Base-by-base conservation (phyloP, 2,888 invertebrate species). In the Stramonita haemastoma region DNA sequence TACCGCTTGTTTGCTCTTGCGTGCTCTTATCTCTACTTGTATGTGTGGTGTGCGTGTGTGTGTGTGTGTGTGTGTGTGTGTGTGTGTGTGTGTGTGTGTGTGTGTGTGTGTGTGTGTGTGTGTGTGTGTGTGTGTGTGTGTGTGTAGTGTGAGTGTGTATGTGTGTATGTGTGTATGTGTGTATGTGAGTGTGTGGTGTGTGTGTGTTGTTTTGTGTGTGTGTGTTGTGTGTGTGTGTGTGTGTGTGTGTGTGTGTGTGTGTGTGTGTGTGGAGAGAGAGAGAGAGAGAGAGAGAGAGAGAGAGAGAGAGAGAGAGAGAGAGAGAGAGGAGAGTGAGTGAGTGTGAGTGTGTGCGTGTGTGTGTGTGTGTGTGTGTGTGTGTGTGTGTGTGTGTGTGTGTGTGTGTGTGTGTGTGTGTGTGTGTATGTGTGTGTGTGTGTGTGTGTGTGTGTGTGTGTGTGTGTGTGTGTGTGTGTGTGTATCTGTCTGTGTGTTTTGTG, bases 291-390 rank as follows among this genome's bases (percentile, higher is more conserved):
- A 60, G 13, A 60, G 13, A 60, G 60, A 15, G 17, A 15, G 17
- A 8, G 8, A 60, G 17, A 15, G 60, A 8, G 8, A 60, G 60
- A 60, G 60, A 60, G 60, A 8, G 17, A 60, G 17, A 60, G 17
- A 60, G 17, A 60, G 17, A 60, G 8, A 15, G 13, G 13, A 60
- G 17, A 60, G 17, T 15, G 17, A 19, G 26, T 8, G 70, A 26
- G 22, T 8, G 70, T 70, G 70, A 0, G 70, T 70, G 70, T 26
- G 70, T 70, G 26, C 22, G 70, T 70, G 26, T 26, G 26, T 70
- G 70, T 70, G 70, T 70, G 70, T 70, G 70, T 70, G 70, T 70
- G 70, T 70, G 70, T 70, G 70, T 70, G 70, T 70, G 70, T 70
- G 70, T 70, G 70, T 70, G 70, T 70, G 70, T 70, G 70, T 70